Evolutionary conservation across 2,797 vertebrate genomes (phyloP), one percentile per base, ranked within the genome.

Genomic region (Parauchenoglanis punctatus): DNA sequence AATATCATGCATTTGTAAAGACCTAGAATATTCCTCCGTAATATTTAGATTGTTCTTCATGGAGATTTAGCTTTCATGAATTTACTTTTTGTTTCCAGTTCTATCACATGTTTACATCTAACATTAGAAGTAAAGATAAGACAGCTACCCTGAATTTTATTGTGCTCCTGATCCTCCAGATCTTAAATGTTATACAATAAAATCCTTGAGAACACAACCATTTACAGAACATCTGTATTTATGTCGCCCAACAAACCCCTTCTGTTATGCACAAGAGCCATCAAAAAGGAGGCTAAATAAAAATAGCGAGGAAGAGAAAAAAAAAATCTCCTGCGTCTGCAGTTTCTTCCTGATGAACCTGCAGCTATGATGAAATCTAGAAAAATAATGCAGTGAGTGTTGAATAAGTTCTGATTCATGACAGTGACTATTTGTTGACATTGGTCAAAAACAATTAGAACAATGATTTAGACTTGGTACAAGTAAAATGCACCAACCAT

Each of bases 161-260:
- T 23, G 46, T 25, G n/a, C n/a, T 94, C 94, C 96, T 97, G 96
- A 98, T 97, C 96, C 94, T 96, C 94, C 91, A 96, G 97, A 96
- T 98, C 97, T 98, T 98, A 97, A 97, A 95, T 95, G 95, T 94
- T 94, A 80, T 93, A 95, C 93, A 95, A 97, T 96, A 94, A 96
- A 94, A 96, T 97, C 96, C 67, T 93, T 96, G 97, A 97, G 97
- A 98, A 97, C 97, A 96, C 95, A 96, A 97, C 97, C 98, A 97
- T 98, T 99, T 97, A 97, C 97, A 95, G 94, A 96, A 97, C 98
- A 98, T 98, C 97, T 99, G 98, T 98, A 98, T 99, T 98, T 98
- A 98, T 98, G 97, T 97, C 97, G 97, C 97, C 97, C 97, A 98
- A 97, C 98, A 80, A 80, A 49, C 35, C 95, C 97, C 93, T 97